Conservation (phyloP, 2,888 invertebrate species). For the Drosophila macrospina region DNA sequence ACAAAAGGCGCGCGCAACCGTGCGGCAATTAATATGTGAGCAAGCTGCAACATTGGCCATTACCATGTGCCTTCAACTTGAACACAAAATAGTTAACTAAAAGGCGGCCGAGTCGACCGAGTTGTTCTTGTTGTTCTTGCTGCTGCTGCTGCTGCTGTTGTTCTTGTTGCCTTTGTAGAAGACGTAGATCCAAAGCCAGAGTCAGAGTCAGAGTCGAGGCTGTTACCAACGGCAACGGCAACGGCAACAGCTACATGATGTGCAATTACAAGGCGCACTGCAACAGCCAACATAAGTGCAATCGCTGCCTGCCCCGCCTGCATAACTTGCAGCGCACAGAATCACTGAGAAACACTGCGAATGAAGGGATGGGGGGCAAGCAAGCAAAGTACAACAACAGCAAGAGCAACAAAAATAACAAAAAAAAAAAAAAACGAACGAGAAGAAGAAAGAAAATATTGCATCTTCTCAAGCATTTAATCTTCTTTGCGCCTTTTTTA, state of each 20-base stretch:
- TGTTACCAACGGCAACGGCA: slow-evolving; percentile 64
- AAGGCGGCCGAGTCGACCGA: slow-evolving; percentile 58
- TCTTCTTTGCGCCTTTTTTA: slow-evolving; percentile 83
- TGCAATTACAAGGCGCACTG: slow-evolving; percentile 64
- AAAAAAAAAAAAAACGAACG: slow-evolving; percentile 19
- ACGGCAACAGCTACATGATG: slow-evolving; percentile 66
- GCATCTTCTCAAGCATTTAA: slow-evolving; percentile 83
- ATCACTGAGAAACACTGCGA: too few species aligned
- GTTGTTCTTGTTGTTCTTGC: slow-evolving; percentile 1
- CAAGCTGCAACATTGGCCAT: slow-evolving; percentile 81
- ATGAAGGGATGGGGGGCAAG: not conserved
- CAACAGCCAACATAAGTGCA: slow-evolving; percentile 70
- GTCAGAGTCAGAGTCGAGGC: slow-evolving; percentile 50
- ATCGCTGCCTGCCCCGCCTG: slow-evolving; percentile 76
- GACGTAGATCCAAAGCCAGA: slow-evolving; percentile 39
- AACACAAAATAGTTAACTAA: slow-evolving; percentile 83
- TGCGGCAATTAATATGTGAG: slow-evolving; percentile 82
- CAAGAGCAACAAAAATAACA: slow-evolving; percentile 24
- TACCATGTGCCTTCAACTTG: slow-evolving; percentile 81
- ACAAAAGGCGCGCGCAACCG: slow-evolving; percentile 81
- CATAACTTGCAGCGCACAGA: slow-evolving; percentile 48
- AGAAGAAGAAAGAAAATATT: slow-evolving; percentile 71
- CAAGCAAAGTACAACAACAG: slow-evolving; percentile 26
- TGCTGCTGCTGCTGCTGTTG: not conserved
- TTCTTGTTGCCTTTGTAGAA: slow-evolving; percentile 9